Evolutionary conservation across 2,113 vertebrate species (phyloP).

Genomic region (Beaufortia kweichowensis): DNA sequence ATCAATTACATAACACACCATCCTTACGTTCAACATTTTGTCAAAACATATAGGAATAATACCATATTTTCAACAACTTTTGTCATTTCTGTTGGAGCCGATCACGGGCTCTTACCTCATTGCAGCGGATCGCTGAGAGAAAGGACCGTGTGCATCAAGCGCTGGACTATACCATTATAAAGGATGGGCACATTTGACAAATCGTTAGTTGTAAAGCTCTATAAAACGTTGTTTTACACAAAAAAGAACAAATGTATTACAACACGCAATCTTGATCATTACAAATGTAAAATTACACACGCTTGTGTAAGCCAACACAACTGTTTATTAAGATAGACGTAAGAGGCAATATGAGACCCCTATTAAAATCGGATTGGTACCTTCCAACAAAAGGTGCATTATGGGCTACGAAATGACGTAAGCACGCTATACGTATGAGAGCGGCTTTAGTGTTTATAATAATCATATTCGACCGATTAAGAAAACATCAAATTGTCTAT

Average conservation of each 20-base stretch:
- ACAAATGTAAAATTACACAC: neutral
- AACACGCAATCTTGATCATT: neutral
- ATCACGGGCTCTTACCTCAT: conserved; percentile 70
- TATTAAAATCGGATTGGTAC: neutral
- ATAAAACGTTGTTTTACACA: neutral
- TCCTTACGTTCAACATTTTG: neutral
- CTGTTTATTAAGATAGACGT: neutral
- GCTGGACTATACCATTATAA: conserved; percentile 67
- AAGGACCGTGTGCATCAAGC: conserved; percentile 62
- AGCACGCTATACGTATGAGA: no score
- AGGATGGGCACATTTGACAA: conserved; percentile 16
- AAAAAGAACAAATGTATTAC: neutral
- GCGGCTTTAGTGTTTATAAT: no score
- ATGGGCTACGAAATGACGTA: neutral
- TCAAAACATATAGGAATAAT: neutral
- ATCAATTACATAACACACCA: neutral
- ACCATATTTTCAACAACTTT: conserved; percentile 35
- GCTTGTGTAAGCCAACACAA: neutral
- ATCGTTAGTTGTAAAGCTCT: neutral
- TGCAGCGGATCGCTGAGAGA: conserved; percentile 74
- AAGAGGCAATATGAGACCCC: neutral
- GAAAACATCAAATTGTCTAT: no score
- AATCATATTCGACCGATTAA: no score
- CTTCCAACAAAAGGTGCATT: neutral
- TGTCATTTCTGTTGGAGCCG: conserved; percentile 28